These are phyloP conservation scores for Cerceris rybyensis DNA, from an alignment of 2,888 invertebrate species.

Conservation along the genomic window DNA sequence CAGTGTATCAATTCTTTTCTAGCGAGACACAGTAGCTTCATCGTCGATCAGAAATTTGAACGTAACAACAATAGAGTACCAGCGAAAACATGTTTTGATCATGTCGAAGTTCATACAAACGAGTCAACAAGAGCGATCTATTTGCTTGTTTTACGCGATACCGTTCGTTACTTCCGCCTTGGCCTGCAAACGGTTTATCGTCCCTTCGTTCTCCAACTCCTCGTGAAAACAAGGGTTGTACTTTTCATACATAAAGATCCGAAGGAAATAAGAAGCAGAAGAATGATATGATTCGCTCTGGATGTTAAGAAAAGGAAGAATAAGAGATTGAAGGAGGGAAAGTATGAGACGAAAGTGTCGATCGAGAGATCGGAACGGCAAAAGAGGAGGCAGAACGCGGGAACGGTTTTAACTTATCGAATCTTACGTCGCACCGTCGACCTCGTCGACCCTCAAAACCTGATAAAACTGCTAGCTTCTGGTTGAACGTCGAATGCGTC, in stretches of 20 bases:
- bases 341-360: slow-evolving; percentile 10
- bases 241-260: not conserved
- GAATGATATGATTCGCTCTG: not conserved
- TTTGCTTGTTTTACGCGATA: slow-evolving; percentile 31
- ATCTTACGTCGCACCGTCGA: slow-evolving; percentile 63
- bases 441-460: slow-evolving; percentile 63
- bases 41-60: not conserved
- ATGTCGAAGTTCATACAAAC: slow-evolving; percentile 13
- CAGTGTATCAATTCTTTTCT: not conserved
- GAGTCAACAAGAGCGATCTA: slow-evolving; percentile 35
- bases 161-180: slow-evolving; percentile 11
- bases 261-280: not conserved
- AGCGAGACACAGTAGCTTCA: not conserved
- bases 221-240: not conserved
- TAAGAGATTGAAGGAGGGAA: not conserved
- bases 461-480: slow-evolving; percentile 55
- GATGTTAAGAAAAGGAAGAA: not conserved
- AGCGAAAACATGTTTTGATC: slow-evolving; percentile 63
- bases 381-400: slow-evolving; percentile 15
- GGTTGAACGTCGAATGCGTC: slow-evolving; percentile 38
- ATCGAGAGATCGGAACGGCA: slow-evolving; percentile 11
- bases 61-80: slow-evolving; percentile 9
- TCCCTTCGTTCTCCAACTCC: slow-evolving; percentile 26
- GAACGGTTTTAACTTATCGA: slow-evolving; percentile 56
- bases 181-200: slow-evolving; percentile 8